A percentile compares a stretch with the other conserved stretches of the same genome.
Evolutionary conservation across 2,888 invertebrate genomes (phyloP).

Genomic region (Aplocera efformata): DNA sequence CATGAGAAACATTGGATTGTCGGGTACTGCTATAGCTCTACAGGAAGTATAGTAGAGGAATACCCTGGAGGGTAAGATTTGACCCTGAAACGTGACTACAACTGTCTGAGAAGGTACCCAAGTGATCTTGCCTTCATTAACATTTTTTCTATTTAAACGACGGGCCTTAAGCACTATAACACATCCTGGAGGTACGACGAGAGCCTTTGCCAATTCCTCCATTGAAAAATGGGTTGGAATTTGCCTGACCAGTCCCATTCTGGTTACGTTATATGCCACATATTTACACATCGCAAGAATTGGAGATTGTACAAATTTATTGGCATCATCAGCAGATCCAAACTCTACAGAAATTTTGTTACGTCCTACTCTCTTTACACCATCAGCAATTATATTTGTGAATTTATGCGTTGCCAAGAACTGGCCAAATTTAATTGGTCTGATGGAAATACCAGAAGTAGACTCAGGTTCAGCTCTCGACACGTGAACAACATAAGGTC

Average conservation of each 20-base stretch:
- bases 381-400: too few species aligned
- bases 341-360: background rate
- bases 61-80: background rate
- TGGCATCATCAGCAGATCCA: background rate
- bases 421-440: constrained; percentile 6
- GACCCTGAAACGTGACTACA: constrained; percentile 1
- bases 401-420: background rate
- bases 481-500: constrained; percentile 4
- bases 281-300: background rate
- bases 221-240: constrained; percentile 1
- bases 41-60: constrained; percentile 2
- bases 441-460: too few species aligned
- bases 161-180: constrained; percentile 6
- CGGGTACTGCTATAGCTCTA: too few species aligned
- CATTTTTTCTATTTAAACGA: background rate
- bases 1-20: too few species aligned
- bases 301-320: background rate
- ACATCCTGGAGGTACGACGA: background rate
- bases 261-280: background rate
- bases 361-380: background rate
- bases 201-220: constrained; percentile 1
- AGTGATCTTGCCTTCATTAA: background rate
- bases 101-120: constrained; percentile 7
- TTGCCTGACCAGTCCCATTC: background rate
- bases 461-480: background rate